phyloP scores from a whole-genome alignment of 2,113 vertebrate genomes.

The Lycocorax pyrrhopterus region DNA sequence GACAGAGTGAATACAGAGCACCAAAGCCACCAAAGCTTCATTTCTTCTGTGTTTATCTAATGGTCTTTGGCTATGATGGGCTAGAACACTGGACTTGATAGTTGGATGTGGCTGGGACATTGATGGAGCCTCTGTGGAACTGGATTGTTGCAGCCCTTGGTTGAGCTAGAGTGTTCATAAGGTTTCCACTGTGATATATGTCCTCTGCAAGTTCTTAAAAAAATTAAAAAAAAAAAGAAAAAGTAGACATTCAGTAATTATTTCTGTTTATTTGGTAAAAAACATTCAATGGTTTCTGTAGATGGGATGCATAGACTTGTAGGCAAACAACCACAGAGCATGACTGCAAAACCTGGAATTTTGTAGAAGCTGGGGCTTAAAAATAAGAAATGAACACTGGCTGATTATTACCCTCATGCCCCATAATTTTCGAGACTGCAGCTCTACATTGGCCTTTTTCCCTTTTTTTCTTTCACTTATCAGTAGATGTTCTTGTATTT shows the following conservation, averaged over 20 bases:
- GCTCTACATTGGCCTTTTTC: fast-evolving
- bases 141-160: not conserved
- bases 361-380: not conserved
- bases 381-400: not conserved
- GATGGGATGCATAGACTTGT: not conserved
- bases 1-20: not conserved
- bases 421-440: not conserved
- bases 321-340: not conserved
- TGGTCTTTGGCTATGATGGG: not conserved
- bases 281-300: not conserved
- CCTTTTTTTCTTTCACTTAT: not conserved
- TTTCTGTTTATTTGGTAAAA: not conserved
- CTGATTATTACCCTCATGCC: not conserved
- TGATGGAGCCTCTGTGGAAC: not conserved
- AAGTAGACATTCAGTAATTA: not conserved
- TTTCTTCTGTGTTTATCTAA: not conserved
- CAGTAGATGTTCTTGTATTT: fast-evolving
- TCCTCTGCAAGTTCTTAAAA: not conserved
- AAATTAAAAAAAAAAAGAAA: not conserved
- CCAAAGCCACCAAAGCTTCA: not conserved
- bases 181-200: not conserved
- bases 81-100: not conserved
- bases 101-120: not conserved
- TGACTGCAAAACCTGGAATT: not conserved
- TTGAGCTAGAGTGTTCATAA: not conserved